phyloP scores from a whole-genome alignment of 2,888 invertebrate species.

The Ochropleura plecta region DNA sequence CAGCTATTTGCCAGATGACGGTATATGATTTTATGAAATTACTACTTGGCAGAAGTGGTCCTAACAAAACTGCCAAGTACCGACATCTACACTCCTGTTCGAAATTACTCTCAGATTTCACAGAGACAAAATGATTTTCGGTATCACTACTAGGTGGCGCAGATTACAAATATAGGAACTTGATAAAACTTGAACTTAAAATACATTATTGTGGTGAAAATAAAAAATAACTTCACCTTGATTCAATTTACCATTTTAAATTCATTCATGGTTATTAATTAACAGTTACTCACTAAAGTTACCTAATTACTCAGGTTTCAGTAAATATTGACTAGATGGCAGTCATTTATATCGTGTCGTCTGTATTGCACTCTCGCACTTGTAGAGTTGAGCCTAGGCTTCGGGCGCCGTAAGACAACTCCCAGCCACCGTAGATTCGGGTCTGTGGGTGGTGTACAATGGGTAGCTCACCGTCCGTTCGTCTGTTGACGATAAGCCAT shows the following conservation, averaged over 20 bases:
- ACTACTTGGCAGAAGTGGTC: neutral
- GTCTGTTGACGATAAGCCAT: too few relatives aligned
- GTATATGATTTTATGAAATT: too few relatives aligned
- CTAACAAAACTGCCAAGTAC: neutral
- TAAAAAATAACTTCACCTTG: neutral
- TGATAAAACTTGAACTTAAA: neutral
- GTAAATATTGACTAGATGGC: conserved; percentile 31
- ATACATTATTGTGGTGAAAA: neutral
- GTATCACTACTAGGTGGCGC: conserved; percentile 34
- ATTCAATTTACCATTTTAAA: too few relatives aligned
- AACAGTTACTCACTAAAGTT: neutral
- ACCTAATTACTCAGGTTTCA: neutral
- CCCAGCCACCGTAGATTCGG: too few relatives aligned
- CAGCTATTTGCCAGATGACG: too few relatives aligned
- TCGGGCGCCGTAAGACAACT: neutral
- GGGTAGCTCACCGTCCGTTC: too few relatives aligned
- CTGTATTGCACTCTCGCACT: neutral
- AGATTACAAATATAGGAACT: neutral
- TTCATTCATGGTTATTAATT: neutral
- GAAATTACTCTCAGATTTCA: neutral
- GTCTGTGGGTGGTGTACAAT: too few relatives aligned
- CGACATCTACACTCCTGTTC: conserved; percentile 30
- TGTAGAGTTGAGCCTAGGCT: neutral
- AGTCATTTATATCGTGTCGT: neutral
- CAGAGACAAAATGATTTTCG: conserved; percentile 6